Evolutionary conservation across 1,140 invertebrate species (phyloP).

Genomic region (Zelostemma sp.): DNA sequence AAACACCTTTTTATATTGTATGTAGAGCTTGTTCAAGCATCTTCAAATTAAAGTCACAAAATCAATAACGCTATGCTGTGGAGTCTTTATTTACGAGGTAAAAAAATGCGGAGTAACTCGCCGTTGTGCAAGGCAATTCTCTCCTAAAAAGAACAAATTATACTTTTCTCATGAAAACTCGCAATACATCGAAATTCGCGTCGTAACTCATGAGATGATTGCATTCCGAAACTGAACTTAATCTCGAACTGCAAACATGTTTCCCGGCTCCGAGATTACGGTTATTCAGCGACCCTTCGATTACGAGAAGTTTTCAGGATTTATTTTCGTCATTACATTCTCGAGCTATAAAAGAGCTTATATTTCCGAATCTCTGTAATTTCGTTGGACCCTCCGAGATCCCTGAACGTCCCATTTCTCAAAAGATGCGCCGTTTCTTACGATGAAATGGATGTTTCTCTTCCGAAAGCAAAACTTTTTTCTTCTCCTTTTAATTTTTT

Average conservation of each 20-base stretch:
- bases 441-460: neutral
- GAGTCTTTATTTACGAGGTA: too few relatives aligned
- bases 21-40: too few relatives aligned
- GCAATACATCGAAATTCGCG: neutral
- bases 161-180: neutral
- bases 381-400: conserved; percentile 13
- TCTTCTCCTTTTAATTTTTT: neutral
- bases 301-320: conserved; percentile 16
- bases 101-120: too few relatives aligned
- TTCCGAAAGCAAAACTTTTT: neutral
- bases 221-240: neutral
- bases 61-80: too few relatives aligned
- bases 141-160: too few relatives aligned
- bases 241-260: conserved; percentile 2
- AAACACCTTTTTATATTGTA: too few relatives aligned
- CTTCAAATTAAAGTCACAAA: too few relatives aligned
- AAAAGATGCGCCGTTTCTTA: conserved; percentile 2
- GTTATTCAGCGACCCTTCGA: conserved; percentile 1
- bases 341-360: neutral
- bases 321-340: conserved; percentile 22
- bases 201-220: neutral
- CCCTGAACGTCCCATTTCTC: conserved; percentile 11
- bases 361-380: conserved; percentile 13
- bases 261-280: conserved; percentile 4
- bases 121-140: too few relatives aligned